These are phyloP conservation scores for Gortyna flavago DNA, from an alignment of 2,888 invertebrate genomes.

Conservation along the genomic window DNA sequence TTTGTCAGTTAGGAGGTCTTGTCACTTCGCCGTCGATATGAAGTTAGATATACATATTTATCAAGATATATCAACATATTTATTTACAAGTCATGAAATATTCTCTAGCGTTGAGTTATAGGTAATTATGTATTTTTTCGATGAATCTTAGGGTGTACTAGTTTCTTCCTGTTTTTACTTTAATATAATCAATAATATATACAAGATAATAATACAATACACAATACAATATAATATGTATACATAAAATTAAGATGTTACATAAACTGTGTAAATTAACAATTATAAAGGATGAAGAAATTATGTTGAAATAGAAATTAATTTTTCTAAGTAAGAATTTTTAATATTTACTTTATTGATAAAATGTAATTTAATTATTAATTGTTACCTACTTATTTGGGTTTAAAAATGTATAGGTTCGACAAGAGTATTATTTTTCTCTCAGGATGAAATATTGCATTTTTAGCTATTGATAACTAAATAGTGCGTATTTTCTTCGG, in stretches of 20 bases:
- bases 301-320: background rate
- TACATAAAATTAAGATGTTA: background rate
- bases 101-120: constrained; percentile 24
- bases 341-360: background rate
- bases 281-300: background rate
- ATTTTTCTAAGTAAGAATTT: background rate
- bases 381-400: background rate
- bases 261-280: background rate
- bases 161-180: background rate
- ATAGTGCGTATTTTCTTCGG: constrained; percentile 13
- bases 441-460: constrained; percentile 9
- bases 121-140: constrained; percentile 4
- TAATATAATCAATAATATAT: background rate
- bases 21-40: too few relatives aligned
- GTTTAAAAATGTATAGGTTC: background rate
- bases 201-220: background rate
- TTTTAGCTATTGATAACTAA: background rate
- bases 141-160: constrained; percentile 12
- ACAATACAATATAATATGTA: background rate
- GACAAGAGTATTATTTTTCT: constrained; percentile 5
- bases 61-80: constrained; percentile 46
- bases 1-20: too few relatives aligned
- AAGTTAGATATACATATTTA: constrained; percentile 37
- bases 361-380: background rate
- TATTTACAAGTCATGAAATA: constrained; percentile 52